Evolutionary conservation across 1,140 invertebrate species (phyloP).

Genomic region (Callitettix versicolor): DNA sequence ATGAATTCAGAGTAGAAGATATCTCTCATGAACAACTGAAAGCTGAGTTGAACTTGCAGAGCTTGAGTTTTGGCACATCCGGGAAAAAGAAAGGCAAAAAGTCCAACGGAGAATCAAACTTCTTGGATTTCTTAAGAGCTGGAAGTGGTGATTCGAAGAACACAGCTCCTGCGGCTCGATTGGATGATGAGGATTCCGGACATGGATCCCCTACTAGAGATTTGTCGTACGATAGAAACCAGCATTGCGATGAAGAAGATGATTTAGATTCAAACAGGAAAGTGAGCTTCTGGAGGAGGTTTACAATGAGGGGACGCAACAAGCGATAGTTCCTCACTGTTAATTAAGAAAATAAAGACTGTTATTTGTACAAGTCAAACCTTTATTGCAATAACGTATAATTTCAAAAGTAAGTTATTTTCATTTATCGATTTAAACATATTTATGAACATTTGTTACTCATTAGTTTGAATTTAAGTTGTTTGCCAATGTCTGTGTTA

Average conservation of each 20-base stretch:
- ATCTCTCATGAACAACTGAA: conserved; percentile 54
- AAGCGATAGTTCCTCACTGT: conserved; percentile 41
- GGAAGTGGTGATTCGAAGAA: conserved; percentile 26
- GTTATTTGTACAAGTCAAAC: too few species aligned
- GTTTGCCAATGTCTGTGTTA: too few species aligned
- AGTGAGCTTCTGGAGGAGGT: conserved; percentile 58
- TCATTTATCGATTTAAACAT: too few species aligned
- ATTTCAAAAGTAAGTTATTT: too few species aligned
- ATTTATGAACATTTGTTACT: too few species aligned
- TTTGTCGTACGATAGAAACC: conserved; percentile 29
- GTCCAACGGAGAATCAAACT: conserved; percentile 46
- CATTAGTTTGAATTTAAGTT: too few species aligned
- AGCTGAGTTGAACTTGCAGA: conserved; percentile 53
- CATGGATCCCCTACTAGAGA: conserved; percentile 40
- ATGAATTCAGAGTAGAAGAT: conserved; percentile 54
- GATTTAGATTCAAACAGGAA: conserved; percentile 44
- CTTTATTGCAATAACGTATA: too few species aligned
- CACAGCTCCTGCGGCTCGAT: conserved; percentile 9
- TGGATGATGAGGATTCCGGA: conserved; percentile 41
- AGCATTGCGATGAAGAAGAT: conserved; percentile 24
- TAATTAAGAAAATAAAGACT: too few species aligned
- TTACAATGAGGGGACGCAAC: conserved; percentile 53
- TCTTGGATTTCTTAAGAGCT: conserved; percentile 55
- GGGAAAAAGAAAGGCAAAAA: conserved; percentile 35
- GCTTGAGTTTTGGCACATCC: conserved; percentile 44